These are phyloP conservation scores for Clarias macrocephalus DNA, from an alignment of 2,113 vertebrate species.

Conservation along the genomic window DNA sequence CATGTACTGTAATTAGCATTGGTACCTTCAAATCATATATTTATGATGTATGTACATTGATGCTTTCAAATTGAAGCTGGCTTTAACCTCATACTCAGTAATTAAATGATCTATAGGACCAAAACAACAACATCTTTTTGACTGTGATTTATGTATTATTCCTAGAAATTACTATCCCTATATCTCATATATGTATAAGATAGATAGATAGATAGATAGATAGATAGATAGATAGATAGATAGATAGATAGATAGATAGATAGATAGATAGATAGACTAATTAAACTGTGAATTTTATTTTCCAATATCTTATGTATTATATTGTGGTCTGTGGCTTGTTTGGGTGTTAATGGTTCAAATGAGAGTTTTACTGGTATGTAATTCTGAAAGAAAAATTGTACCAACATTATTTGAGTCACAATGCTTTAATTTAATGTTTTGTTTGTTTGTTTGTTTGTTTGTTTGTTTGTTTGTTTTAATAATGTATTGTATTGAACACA, in stretches of 20 bases:
- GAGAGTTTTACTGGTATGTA: neutral
- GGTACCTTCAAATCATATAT: neutral
- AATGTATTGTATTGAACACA: neutral
- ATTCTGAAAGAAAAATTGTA: neutral
- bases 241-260: too few relatives aligned
- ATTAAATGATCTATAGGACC: neutral
- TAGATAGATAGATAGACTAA: too few relatives aligned
- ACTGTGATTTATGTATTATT: neutral
- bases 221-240: too few relatives aligned
- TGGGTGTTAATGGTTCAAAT: neutral
- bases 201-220: too few relatives aligned
- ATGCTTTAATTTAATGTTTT: constrained; percentile 14
- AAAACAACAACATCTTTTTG: neutral
- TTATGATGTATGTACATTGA: neutral
- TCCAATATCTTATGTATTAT: constrained; percentile 55
- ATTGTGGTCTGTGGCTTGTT: constrained; percentile 30
- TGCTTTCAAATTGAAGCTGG: neutral
- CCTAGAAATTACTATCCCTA: neutral
- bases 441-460: too few relatives aligned
- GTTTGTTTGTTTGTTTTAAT: too few relatives aligned
- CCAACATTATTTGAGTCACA: constrained; percentile 2
- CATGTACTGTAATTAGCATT: neutral
- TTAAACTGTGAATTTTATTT: constrained; percentile 67
- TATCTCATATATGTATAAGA: too few relatives aligned
- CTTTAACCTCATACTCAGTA: neutral